Percentiles rank a stretch among this genome's conserved stretches.
phyloP scores from a whole-genome alignment of 2,113 vertebrate genomes.

The Prietella phreatophila region DNA sequence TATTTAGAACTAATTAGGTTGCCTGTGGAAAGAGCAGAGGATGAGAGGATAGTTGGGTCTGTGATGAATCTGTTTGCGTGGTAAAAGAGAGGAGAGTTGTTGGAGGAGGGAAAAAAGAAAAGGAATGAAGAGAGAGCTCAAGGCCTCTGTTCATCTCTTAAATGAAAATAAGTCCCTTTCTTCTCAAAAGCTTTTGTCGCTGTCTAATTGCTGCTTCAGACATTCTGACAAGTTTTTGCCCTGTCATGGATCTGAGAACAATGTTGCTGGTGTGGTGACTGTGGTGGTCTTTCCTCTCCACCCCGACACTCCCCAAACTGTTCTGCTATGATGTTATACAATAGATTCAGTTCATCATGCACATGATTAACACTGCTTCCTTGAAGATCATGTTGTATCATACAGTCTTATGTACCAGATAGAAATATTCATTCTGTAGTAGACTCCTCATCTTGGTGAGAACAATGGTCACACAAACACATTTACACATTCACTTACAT shows the following conservation, averaged over 20 bases:
- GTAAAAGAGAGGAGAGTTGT: conserved; percentile 71
- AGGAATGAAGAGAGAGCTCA: conserved; percentile 61
- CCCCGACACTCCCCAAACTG: background rate
- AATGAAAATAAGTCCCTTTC: conserved; percentile 66
- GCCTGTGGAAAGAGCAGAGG: conserved; percentile 69
- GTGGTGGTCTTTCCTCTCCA: too few relatives aligned
- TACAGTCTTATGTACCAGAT: background rate
- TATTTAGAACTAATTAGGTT: conserved; percentile 81
- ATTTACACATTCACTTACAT: background rate
- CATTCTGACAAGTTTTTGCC: conserved; percentile 51
- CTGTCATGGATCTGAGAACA: conserved; percentile 6
- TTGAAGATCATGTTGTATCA: background rate
- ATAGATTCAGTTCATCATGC: background rate
- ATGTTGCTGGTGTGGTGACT: background rate
- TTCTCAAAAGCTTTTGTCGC: conserved; percentile 58
- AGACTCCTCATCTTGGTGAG: background rate
- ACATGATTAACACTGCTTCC: background rate
- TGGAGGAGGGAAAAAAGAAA: conserved; percentile 54
- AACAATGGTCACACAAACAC: background rate
- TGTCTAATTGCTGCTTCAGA: conserved; percentile 64
- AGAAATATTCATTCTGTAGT: background rate
- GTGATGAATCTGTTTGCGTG: conserved; percentile 71
- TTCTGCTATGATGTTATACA: background rate
- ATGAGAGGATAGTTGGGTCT: conserved; percentile 67
- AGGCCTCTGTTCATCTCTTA: conserved; percentile 49